phyloP scores from a whole-genome alignment of 2,888 invertebrate species.

The Hipparchia semele region DNA sequence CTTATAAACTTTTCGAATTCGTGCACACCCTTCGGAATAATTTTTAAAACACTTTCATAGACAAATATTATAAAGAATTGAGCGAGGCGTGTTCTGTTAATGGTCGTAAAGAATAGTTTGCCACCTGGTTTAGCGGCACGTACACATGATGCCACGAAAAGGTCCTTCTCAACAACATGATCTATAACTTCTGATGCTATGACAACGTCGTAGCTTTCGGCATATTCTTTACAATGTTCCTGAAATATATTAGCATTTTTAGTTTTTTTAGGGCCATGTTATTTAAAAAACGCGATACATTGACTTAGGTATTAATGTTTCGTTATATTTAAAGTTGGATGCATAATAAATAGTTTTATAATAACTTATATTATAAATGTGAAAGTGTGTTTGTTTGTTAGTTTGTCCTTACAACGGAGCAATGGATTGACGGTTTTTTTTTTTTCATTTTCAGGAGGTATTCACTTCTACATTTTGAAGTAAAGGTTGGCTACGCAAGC shows the following conservation, averaged over 20 bases:
- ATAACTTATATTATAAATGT: too few relatives aligned
- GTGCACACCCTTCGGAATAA: conserved; percentile 95
- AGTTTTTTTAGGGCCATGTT: too few relatives aligned
- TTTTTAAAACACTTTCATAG: conserved; percentile 89
- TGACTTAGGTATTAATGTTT: too few relatives aligned
- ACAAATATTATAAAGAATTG: conserved; percentile 86
- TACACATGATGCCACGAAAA: conserved; percentile 87
- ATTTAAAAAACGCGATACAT: too few relatives aligned
- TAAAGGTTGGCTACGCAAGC: too few relatives aligned
- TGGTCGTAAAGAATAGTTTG: conserved; percentile 87
- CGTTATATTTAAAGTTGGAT: too few relatives aligned
- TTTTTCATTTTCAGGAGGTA: too few relatives aligned
- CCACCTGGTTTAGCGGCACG: conserved; percentile 87
- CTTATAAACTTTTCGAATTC: conserved; percentile 94
- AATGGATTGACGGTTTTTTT: too few relatives aligned
- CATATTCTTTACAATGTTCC: conserved; percentile 67
- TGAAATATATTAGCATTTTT: conserved; percentile 47
- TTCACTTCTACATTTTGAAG: too few relatives aligned
- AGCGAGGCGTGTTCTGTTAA: conserved; percentile 84
- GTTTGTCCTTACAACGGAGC: too few relatives aligned
- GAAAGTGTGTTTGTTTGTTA: too few relatives aligned
- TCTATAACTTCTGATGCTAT: conserved; percentile 95
- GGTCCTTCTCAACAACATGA: conserved; percentile 90
- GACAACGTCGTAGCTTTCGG: conserved; percentile 88
- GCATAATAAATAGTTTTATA: too few relatives aligned